A percentile compares a stretch with the other conserved stretches of the same genome.
Evolutionary conservation across 2,888 invertebrate genomes (phyloP).

Genomic region (Entomobrya proxima): DNA sequence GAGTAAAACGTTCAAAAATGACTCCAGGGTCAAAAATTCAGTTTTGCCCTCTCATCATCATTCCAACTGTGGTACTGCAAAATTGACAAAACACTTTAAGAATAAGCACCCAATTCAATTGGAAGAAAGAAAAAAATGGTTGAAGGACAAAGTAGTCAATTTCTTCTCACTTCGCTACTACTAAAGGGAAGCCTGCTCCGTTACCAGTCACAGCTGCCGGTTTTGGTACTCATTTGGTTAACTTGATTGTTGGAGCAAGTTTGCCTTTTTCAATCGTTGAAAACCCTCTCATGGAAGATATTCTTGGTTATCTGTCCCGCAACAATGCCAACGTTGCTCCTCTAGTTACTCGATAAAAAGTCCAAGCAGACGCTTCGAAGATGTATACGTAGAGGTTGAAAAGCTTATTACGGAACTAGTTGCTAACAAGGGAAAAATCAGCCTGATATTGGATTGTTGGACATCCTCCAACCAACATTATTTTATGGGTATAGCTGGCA

Average conservation of each 20-base stretch:
- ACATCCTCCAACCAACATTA: background rate
- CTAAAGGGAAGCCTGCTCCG: background rate
- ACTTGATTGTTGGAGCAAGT: background rate
- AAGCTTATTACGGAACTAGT: background rate
- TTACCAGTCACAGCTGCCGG: background rate
- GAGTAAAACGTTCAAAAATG: no score
- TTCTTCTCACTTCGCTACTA: background rate
- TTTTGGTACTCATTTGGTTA: background rate
- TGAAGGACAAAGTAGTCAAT: background rate
- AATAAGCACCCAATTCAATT: no score
- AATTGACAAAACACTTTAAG: no score
- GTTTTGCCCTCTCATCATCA: no score
- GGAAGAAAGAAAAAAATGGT: no score
- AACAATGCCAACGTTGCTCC: background rate
- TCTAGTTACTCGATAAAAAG: background rate
- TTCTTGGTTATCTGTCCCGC: background rate
- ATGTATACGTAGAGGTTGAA: background rate
- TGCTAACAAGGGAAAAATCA: background rate
- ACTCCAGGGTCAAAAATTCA: no score
- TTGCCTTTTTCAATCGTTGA: conserved; percentile 4
- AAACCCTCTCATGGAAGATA: background rate
- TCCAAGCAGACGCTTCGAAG: background rate
- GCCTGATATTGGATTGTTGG: conserved; percentile 30
- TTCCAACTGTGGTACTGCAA: no score
- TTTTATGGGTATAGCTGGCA: conserved; percentile 17